A percentile compares a stretch with the other conserved stretches of the same genome.
phyloP scores from a whole-genome alignment of 2,797 vertebrate species.

The Sciaenops ocellatus region DNA sequence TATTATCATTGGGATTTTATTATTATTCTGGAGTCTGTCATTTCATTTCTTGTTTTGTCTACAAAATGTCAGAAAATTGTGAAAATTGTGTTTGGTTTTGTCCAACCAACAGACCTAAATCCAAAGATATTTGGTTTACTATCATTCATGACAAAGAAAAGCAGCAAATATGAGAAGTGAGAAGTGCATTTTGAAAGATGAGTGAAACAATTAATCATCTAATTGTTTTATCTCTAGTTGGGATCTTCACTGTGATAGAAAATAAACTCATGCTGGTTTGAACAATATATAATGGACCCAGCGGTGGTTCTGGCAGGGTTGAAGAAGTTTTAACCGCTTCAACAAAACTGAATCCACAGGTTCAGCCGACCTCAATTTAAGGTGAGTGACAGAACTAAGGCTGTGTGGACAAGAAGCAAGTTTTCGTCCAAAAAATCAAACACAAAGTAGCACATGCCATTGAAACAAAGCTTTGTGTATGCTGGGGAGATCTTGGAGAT shows the following conservation, averaged over 20 bases:
- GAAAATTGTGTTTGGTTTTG: background rate
- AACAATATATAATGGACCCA: background rate
- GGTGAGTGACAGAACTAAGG: conserved; percentile 41
- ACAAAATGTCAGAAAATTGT: background rate
- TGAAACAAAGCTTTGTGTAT: conserved; percentile 37
- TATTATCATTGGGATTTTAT: background rate
- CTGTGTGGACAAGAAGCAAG: background rate
- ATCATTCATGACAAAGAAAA: background rate
- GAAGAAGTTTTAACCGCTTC: conserved; percentile 17
- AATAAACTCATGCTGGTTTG: background rate
- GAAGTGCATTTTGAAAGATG: background rate
- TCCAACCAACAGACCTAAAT: background rate
- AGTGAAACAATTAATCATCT: background rate
- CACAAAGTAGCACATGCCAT: conserved; percentile 12
- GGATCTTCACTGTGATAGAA: background rate
- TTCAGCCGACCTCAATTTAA: conserved; percentile 24
- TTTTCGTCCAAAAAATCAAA: conserved; percentile 30
- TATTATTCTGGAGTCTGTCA: background rate
- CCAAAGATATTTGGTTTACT: background rate
- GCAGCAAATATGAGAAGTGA: background rate
- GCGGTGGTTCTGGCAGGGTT: background rate
- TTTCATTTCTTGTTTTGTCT: background rate
- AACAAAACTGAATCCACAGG: conserved; percentile 1
- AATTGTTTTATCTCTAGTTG: background rate
- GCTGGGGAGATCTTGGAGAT: conserved; percentile 34